A percentile compares a stretch with the other conserved stretches of the same genome.
Conservation (phyloP, 2,888 invertebrate genomes). For the Doris montereyensis region DNA sequence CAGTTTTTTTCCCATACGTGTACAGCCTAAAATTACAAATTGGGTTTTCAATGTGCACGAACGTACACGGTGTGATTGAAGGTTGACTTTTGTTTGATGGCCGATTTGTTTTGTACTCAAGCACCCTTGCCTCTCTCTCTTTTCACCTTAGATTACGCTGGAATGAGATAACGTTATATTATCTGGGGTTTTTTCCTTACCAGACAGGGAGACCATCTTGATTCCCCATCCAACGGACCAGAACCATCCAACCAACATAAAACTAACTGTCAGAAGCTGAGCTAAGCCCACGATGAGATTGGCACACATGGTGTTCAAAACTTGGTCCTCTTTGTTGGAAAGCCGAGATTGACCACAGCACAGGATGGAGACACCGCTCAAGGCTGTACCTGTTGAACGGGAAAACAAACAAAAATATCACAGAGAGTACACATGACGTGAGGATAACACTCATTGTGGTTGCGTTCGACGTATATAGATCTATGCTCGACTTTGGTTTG, state of each 20-base stretch:
- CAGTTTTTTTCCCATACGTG: too few species aligned
- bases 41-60: too few species aligned
- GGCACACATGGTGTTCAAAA: slow-evolving; percentile 81
- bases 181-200: too few species aligned
- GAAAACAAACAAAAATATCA: too few species aligned
- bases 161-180: too few species aligned
- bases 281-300: slow-evolving; percentile 89
- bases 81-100: too few species aligned
- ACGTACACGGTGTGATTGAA: neutral
- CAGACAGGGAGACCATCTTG: slow-evolving; percentile 89
- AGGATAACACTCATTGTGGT: too few species aligned
- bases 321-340: slow-evolving; percentile 67
- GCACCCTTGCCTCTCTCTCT: neutral
- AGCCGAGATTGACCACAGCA: slow-evolving; percentile 71
- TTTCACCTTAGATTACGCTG: neutral
- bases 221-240: slow-evolving; percentile 99
- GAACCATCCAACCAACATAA: slow-evolving; percentile 93
- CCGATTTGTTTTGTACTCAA: too few species aligned
- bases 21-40: too few species aligned
- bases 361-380: slow-evolving; percentile 82
- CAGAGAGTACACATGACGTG: too few species aligned
- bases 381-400: slow-evolving; percentile 91
- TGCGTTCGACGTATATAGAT: too few species aligned
- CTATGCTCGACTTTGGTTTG: too few species aligned
- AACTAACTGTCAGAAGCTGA: slow-evolving; percentile 93